Percentiles rank a stretch among this genome's conserved stretches.
phyloP scores from a whole-genome alignment of 2,113 vertebrate species.

The Platichthys flesus region DNA sequence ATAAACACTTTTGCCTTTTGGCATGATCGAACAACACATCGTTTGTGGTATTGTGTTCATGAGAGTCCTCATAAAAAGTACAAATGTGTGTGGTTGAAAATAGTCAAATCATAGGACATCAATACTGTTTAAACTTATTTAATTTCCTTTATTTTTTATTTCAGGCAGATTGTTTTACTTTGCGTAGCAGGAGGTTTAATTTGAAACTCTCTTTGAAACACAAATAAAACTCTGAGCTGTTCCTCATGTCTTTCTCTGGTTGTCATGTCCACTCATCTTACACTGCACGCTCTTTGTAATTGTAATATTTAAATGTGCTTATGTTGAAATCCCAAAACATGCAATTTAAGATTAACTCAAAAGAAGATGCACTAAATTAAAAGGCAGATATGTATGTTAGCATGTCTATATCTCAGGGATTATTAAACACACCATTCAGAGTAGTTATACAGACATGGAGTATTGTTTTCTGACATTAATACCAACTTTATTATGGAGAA shows the following conservation, averaged over 20 bases:
- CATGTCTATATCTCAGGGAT: too few relatives aligned
- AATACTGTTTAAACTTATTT: neutral
- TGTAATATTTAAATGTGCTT: neutral
- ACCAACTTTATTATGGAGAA: neutral
- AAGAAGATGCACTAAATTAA: neutral
- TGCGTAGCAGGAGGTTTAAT: neutral
- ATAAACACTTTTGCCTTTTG: too few relatives aligned
- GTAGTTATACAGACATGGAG: too few relatives aligned
- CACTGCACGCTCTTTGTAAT: conserved; percentile 5
- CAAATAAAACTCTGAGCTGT: too few relatives aligned
- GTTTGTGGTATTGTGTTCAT: too few relatives aligned
- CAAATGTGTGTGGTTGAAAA: neutral
- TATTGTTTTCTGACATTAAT: neutral
- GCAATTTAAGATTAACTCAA: neutral
- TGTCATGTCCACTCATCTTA: neutral
- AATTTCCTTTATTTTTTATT: neutral
- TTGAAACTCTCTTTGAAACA: neutral
- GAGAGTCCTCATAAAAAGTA: neutral
- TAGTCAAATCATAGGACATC: neutral
- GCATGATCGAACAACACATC: neutral
- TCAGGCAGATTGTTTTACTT: neutral
- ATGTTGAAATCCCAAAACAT: neutral
- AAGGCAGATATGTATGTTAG: neutral
- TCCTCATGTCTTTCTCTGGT: too few relatives aligned
- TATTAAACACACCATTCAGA: too few relatives aligned